Evolutionary conservation across 2,888 invertebrate species (phyloP).

Genomic region (Dryobota labecula): DNA sequence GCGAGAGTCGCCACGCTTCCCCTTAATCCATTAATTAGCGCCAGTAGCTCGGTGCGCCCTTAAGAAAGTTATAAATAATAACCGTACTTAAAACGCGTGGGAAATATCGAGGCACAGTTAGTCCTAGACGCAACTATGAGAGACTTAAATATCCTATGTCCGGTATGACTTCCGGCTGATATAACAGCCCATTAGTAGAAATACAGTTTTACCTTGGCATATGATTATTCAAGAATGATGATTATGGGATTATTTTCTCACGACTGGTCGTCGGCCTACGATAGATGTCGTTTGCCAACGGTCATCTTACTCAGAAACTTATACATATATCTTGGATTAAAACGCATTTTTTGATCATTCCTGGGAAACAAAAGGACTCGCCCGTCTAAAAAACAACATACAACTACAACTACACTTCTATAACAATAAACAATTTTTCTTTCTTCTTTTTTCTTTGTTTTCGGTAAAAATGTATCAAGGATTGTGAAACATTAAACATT

Average conservation of each 20-base stretch:
- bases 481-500: neutral
- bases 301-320: neutral
- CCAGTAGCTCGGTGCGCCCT: too few species aligned
- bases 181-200: conserved; percentile 14
- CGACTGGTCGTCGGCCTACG: neutral
- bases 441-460: too few species aligned
- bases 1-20: too few species aligned
- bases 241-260: conserved; percentile 16
- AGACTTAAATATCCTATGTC: neutral
- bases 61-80: too few species aligned
- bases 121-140: neutral
- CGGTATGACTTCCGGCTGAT: neutral
- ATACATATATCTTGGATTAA: too few species aligned
- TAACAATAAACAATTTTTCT: too few species aligned
- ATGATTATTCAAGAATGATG: conserved; percentile 24
- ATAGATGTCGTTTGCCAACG: neutral
- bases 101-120: neutral
- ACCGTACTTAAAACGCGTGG: too few species aligned
- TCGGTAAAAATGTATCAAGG: neutral
- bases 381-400: too few species aligned
- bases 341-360: neutral
- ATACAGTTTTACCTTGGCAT: conserved; percentile 9
- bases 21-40: too few species aligned
- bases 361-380: too few species aligned
- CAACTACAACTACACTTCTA: too few species aligned